Conservation (phyloP, 2,888 invertebrate species). For the Eurois occulta region DNA sequence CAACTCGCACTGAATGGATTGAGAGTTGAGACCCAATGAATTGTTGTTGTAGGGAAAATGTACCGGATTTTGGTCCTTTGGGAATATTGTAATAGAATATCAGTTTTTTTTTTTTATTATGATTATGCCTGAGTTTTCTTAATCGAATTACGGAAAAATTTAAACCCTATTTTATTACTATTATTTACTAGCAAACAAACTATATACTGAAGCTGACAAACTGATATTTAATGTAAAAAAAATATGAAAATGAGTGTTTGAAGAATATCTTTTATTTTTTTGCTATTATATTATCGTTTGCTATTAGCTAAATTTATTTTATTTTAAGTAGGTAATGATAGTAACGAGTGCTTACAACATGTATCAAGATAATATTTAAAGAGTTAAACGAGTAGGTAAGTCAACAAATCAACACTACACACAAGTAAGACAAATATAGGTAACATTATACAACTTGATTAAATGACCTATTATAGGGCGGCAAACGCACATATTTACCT, state of each 20-base stretch:
- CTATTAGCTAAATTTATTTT: not conserved
- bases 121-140: not conserved
- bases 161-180: no score
- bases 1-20: slow-evolving; percentile 41
- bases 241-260: not conserved
- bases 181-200: not conserved
- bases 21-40: slow-evolving; percentile 34
- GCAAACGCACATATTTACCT: slow-evolving; percentile 17
- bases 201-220: not conserved
- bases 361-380: not conserved
- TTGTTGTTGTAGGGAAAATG: slow-evolving; percentile 21
- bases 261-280: not conserved
- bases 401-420: slow-evolving; percentile 16
- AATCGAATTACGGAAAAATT: not conserved
- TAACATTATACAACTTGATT: slow-evolving; percentile 15
- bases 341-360: not conserved
- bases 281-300: not conserved
- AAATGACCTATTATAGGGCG: slow-evolving; percentile 10
- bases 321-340: not conserved
- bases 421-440: slow-evolving; percentile 12
- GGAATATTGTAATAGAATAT: not conserved
- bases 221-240: not conserved
- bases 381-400: not conserved
- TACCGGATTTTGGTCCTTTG: slow-evolving; percentile 1
- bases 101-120: not conserved